Conservation (phyloP, 1,140 invertebrate genomes). For the Phthorimaea operculella region DNA sequence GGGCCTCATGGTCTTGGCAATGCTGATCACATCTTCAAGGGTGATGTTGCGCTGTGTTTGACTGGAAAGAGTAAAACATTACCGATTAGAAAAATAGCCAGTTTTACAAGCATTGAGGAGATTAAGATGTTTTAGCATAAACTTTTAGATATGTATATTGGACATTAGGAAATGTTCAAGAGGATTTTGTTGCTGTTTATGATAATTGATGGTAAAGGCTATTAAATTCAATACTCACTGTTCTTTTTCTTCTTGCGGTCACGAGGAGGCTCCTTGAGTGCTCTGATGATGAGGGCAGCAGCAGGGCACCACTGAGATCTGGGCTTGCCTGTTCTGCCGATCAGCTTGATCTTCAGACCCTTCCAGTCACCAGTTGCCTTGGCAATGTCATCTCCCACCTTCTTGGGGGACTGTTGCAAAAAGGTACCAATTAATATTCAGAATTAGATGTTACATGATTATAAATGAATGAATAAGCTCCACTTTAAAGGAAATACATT, state of each 20-base stretch:
- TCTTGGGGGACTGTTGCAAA: slow-evolving; percentile 91
- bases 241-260: slow-evolving; percentile 99
- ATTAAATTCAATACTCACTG: slow-evolving; percentile 75
- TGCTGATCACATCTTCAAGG: slow-evolving; percentile 92
- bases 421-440: no score
- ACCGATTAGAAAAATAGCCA: background rate
- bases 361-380: slow-evolving; percentile 99
- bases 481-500: no score
- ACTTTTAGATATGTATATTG: no score
- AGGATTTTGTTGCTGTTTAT: no score
- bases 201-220: no score
- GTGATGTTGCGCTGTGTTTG: slow-evolving; percentile 96
- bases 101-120: no score
- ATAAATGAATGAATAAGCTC: no score
- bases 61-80: slow-evolving; percentile 73
- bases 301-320: slow-evolving; percentile 97
- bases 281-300: slow-evolving; percentile 97
- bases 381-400: slow-evolving; percentile 99
- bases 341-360: slow-evolving; percentile 97
- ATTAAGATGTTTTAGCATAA: no score
- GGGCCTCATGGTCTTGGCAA: slow-evolving; percentile 92
- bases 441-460: no score
- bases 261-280: slow-evolving; percentile 97
- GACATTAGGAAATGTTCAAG: no score
- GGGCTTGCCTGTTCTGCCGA: slow-evolving; percentile 98